Evolutionary conservation across 2,888 invertebrate species (phyloP), one percentile per base, ranked within the genome.

Genomic region (Camponotus fellah): DNA sequence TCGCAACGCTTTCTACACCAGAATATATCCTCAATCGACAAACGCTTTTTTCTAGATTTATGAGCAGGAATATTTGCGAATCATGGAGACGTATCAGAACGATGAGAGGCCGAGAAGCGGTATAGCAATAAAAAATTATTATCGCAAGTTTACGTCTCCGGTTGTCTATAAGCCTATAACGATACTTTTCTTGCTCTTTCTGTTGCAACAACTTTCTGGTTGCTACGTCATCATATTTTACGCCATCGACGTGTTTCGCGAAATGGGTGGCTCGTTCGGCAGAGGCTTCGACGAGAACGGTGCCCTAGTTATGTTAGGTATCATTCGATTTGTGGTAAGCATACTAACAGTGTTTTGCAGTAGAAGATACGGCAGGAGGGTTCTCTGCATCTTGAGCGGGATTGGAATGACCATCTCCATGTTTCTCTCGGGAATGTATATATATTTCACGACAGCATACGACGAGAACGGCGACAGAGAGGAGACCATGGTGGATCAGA

Each of bases 161-260:
- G 92, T 90, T n/a, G 95, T 95, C 0, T 95, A 95, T 89, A 96
- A 96, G 87, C 96, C 96, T 0, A 89, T 96, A 0, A 64, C 95
- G 1, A 94, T 96, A 32, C 93, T 96, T 1, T 84, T 95, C 0
- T 58, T 95, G 2, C 86, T 96, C 37, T 95, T 96, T 87, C 56
- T 96, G 6, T 94, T 96, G 37, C 96, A 96, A 93, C 96, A 96
- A 92, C 88, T 96, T 0, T 95, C 96, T 1, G 96, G 96, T 8
- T 95, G 95, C 1, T 96, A 96, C 90, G 96, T 96, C 0, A 95
- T 96, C 1, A 96, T 96, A 77, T 96, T 96, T 91, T 96, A 96
- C 88, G 96, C 96, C 0, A 95, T 96, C 6, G 95, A 96, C 37
- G 92, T 96, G 26, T 96, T 96, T 87, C 92, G 95, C 46, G 93